Evolutionary conservation across 1,140 invertebrate genomes (phyloP), one percentile per base, ranked within the genome.

Genomic region (Nymphalis io): DNA sequence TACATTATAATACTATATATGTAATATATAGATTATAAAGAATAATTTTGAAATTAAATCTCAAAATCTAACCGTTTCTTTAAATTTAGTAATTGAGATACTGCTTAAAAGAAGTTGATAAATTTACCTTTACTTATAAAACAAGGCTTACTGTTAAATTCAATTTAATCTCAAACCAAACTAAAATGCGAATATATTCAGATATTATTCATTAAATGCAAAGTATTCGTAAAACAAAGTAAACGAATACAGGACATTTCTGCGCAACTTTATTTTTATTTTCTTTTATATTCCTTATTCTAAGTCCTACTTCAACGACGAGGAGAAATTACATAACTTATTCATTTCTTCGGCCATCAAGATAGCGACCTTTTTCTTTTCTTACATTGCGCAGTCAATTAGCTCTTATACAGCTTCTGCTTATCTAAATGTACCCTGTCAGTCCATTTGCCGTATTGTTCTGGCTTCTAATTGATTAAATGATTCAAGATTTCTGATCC

Each of bases 381-480:
- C 60, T 51, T 18, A 51, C 60, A 53, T 20, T 3, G 46, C 60
- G 38, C 46, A 20, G 46, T 51, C 46, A 51, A 63, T 63, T 63
- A 63, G 60, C 60, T 38, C 46, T 39, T 63, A 62, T 51, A 63
- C 16, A 39, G 46, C 60, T 53, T 53, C 60, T 53, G 60, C n/a
- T 51, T 51, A 63, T 51, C 44, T 51, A 18, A 64, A 51, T 61
- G 21, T 40, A 64, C 15, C n/a, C 20, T 27, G 23, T 33, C 55
- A 48, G 55, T 64, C 53, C 64, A 58, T 66, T 58, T 51, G 20
- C 70, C 38, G 60, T 72, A 62, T 73, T 60, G 68, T 65, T 66
- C 63, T 33, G 57, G 46, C 48, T 65, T 63, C 58, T 55, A 73
- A 70, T 73, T 69, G 67, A 66, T 70, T 70, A 73, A 73, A 70